Base-by-base conservation (phyloP, 30 jellyfish, hydroid and myxozoan genomes). In the Hydractinia echinata region DNA sequence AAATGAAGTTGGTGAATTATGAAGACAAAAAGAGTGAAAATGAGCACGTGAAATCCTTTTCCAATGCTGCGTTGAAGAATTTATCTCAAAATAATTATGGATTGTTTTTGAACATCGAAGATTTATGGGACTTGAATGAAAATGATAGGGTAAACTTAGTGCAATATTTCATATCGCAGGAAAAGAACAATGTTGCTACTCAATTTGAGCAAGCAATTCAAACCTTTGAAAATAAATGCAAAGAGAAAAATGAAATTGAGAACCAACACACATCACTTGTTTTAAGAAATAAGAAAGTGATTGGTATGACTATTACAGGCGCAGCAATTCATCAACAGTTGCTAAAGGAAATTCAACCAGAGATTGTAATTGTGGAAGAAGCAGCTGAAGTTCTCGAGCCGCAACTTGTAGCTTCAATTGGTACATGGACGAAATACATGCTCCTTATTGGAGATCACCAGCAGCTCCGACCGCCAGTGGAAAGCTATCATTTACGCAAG, bases 301-400 rank as follows among this genome's bases (percentile, higher is more conserved):
- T 87, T 64, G 96, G 94, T 53, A 72, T 82, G 81, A 87, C 96
- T 21, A 82, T 76, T 16, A 87, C 96, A 7, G 96, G 96, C 48
- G 96, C 96, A 16, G 55, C 92, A 52, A 87, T 87, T 16, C 73
- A 87, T 44, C 76, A 78, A 16, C 84, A 53, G 30, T 77, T 87
- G 53, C 76, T 87, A 61, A 74, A 76, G 51, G 84, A 62, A 53
- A 9, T 87, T 49, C 62, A 78, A 55, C 96, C 96, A 54, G 20
- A 56, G 8, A 81, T 87, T 13, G 96, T 87, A 20, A 48, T 87
- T 39, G 91, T 87, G 10, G 96, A 87, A 76, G 96, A 87, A 61
- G 96, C 96, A 13, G 96, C 96, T 20, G 96, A 87, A 76, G 77
- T 87, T 10, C 53, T 87, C 11, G 96, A 87, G 70, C 86, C 96